Percentiles rank a stretch among this genome's conserved stretches.
These are phyloP conservation scores for Scatophagus argus DNA, from an alignment of 2,113 vertebrate species.

Conservation along the genomic window DNA sequence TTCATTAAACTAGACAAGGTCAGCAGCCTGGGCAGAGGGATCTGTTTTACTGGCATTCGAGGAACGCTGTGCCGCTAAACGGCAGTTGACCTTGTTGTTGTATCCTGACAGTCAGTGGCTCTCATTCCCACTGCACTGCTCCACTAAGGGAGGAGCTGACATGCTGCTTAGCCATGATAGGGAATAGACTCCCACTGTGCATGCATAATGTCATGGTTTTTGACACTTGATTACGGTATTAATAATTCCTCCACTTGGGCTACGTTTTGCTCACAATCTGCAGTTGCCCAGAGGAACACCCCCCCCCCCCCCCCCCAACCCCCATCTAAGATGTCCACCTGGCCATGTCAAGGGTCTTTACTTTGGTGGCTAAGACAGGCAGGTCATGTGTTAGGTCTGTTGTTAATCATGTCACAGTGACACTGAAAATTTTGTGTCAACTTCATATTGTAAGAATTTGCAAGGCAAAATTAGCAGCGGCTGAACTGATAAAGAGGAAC, in stretches of 20 bases:
- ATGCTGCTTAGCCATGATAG: slow-evolving; percentile 32
- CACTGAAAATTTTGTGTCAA: slow-evolving; percentile 7
- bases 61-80: slow-evolving; percentile 56
- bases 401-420: slow-evolving; percentile 29
- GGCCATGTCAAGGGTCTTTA: slow-evolving; percentile 26
- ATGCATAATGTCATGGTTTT: slow-evolving; percentile 58
- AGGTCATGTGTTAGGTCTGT: slow-evolving; percentile 48
- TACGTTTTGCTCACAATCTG: slow-evolving; percentile 13
- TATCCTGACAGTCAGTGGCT: slow-evolving; percentile 63
- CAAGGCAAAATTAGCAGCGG: slow-evolving; percentile 19
- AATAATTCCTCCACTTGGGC: slow-evolving; percentile 46
- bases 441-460: slow-evolving; percentile 7
- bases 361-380: slow-evolving; percentile 42
- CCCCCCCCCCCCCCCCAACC: no score
- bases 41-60: slow-evolving; percentile 65
- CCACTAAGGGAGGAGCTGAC: slow-evolving; percentile 47
- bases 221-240: slow-evolving; percentile 51
- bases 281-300: not conserved
- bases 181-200: slow-evolving; percentile 32
- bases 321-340: slow-evolving; percentile 15
- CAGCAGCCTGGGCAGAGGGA: slow-evolving; percentile 54
- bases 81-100: slow-evolving; percentile 76
- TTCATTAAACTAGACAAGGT: slow-evolving; percentile 80
- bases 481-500: not conserved
- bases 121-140: slow-evolving; percentile 28